Percentiles rank a stretch among this genome's conserved stretches.
Conservation (phyloP, 2,888 invertebrate genomes). For the Latheticus oryzae region DNA sequence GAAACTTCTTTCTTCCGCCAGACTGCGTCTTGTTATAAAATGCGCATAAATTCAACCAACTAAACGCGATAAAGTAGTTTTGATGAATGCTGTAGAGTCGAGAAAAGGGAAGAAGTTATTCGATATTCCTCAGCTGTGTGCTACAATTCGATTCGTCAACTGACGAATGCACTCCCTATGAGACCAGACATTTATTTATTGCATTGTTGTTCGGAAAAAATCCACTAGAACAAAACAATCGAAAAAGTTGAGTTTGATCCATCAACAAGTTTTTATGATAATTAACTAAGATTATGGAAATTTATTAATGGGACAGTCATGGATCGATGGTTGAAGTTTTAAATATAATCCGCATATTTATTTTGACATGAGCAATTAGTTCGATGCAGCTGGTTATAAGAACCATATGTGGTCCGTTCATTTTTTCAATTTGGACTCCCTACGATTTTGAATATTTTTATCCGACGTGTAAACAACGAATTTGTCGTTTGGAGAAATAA, state of each 20-base stretch:
- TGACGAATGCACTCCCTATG: constrained; percentile 13
- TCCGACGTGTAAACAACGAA: constrained; percentile 18
- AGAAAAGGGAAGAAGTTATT: constrained; percentile 22
- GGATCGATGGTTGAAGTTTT: constrained; percentile 6
- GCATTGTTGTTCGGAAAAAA: constrained; percentile 43
- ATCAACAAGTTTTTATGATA: constrained; percentile 10
- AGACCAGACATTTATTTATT: constrained; percentile 31
- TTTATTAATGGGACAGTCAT: constrained; percentile 13
- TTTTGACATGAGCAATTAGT: constrained; percentile 31
- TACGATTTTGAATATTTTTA: too few relatives aligned
- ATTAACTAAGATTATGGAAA: constrained; percentile 21
- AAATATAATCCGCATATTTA: constrained; percentile 35
- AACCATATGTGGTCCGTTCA: constrained; percentile 29
- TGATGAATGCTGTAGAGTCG: constrained; percentile 36
- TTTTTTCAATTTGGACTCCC: constrained; percentile 27
- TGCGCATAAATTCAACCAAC: constrained; percentile 39
- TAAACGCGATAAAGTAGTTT: constrained; percentile 37
- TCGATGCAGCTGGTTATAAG: constrained; percentile 10
- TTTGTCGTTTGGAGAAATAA: constrained; percentile 3
- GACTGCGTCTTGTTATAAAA: constrained; percentile 14
- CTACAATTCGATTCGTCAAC: constrained; percentile 38
- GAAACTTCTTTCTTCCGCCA: constrained; percentile 15
- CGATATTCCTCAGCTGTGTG: constrained; percentile 41
- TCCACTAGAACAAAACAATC: background rate
- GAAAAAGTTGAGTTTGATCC: background rate